Evolutionary conservation across 2,113 vertebrate species (phyloP).

Genomic region (Alexandromys fortis): DNA sequence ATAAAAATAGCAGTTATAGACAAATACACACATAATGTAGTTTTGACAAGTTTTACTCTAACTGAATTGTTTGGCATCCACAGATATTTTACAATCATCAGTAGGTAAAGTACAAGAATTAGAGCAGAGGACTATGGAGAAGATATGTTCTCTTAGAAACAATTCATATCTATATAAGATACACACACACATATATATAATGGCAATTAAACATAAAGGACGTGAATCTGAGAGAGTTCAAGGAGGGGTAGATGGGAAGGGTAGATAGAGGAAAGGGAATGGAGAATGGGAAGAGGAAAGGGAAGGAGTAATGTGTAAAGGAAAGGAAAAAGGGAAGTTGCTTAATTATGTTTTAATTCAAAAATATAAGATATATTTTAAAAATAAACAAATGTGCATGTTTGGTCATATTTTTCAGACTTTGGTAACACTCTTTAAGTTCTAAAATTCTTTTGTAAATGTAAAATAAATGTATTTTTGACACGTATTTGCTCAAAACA

Average conservation of each 20-base stretch:
- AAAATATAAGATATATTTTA: not conserved
- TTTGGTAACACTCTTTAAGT: slow-evolving; percentile 22
- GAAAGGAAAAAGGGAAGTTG: not conserved
- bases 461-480: not conserved
- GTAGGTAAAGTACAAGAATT: not conserved
- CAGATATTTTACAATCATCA: not conserved
- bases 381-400: not conserved
- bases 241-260: not conserved
- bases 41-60: not conserved
- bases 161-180: not conserved
- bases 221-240: not conserved
- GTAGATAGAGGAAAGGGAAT: not conserved
- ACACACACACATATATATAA: too few species aligned
- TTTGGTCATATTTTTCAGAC: slow-evolving; percentile 21
- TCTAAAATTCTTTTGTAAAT: not conserved
- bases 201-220: not conserved
- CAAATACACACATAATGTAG: not conserved
- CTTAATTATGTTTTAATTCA: not conserved
- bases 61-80: not conserved
- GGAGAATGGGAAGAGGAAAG: not conserved
- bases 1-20: not conserved
- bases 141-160: not conserved
- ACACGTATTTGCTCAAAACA: slow-evolving; percentile 5
- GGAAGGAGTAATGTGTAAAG: not conserved
- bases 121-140: not conserved